Evolutionary conservation across 2,797 vertebrate genomes (phyloP).

Genomic region (Sebastes hubbsi): DNA sequence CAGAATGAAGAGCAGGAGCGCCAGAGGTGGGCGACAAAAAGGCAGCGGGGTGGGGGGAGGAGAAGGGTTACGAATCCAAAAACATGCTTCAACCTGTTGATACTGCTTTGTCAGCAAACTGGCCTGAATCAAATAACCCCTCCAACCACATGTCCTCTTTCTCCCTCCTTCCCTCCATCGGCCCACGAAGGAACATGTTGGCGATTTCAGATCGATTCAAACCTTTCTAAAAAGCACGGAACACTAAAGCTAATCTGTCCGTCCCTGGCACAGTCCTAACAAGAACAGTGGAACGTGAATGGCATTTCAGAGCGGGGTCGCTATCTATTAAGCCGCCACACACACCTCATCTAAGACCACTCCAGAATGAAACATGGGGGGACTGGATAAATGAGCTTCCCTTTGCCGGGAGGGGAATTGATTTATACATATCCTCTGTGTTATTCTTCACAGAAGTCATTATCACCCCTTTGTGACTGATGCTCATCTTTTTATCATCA

Average conservation of each 20-base stretch:
- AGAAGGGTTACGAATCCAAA: conserved; percentile 32
- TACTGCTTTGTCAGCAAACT: conserved; percentile 61
- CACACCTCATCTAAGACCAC: conserved; percentile 34
- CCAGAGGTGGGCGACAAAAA: conserved; percentile 43
- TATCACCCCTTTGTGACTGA: conserved; percentile 57
- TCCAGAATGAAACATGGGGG: conserved; percentile 41
- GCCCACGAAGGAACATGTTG: conserved; percentile 48
- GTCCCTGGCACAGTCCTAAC: conserved; percentile 38
- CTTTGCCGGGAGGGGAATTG: conserved; percentile 19
- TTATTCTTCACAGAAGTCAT: conserved; percentile 66
- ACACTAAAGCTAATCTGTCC: conserved; percentile 59
- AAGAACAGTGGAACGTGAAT: conserved; percentile 45
- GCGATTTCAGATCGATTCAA: conserved; percentile 44
- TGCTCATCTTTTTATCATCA: conserved; percentile 58
- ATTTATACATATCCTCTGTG: conserved; percentile 54
- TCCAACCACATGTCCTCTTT: background rate
- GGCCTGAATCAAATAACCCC: conserved; percentile 20
- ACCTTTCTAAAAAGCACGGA: conserved; percentile 45
- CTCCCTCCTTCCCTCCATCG: background rate
- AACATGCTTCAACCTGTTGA: conserved; percentile 66
- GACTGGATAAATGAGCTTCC: conserved; percentile 49
- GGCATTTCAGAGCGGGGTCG: conserved; percentile 45
- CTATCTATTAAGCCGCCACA: conserved; percentile 43
- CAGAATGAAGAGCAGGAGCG: conserved; percentile 35
- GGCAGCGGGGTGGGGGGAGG: background rate